phyloP scores from a whole-genome alignment of 2,888 invertebrate genomes.

The Trichacis sp. region DNA sequence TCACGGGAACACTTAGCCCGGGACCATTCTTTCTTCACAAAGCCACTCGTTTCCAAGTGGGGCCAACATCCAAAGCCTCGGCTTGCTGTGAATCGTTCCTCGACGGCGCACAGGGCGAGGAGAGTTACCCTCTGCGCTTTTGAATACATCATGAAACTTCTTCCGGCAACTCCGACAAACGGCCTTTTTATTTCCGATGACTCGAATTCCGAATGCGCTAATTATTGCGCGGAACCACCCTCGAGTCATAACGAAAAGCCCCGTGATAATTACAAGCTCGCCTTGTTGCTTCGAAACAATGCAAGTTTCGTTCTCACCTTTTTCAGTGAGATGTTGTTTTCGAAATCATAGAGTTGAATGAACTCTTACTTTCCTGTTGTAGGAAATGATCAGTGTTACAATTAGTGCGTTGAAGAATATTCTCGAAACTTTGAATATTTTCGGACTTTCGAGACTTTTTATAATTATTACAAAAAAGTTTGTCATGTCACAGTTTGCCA shows the following conservation, averaged over 20 bases:
- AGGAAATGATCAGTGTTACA: too few relatives aligned
- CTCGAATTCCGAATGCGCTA: conserved; percentile 34
- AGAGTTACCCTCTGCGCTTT: conserved; percentile 31
- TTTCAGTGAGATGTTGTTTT: too few relatives aligned
- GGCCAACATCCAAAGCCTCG: conserved; percentile 46
- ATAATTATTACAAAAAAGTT: too few relatives aligned
- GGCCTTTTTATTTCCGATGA: conserved; percentile 18
- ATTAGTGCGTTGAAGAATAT: too few relatives aligned
- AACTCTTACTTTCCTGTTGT: neutral
- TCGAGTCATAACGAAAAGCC: neutral
- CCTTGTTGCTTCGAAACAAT: neutral
- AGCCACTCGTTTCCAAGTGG: conserved; percentile 59
- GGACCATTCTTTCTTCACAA: conserved; percentile 63
- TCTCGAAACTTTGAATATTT: too few relatives aligned
- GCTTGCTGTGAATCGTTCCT: conserved; percentile 45
- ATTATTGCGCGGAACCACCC: conserved; percentile 22
- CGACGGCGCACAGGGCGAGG: conserved; percentile 15
- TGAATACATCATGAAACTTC: conserved; percentile 50
- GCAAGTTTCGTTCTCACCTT: neutral
- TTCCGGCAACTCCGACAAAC: conserved; percentile 31
- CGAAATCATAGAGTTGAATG: too few relatives aligned
- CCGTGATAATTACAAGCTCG: neutral
- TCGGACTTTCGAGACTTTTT: too few relatives aligned
- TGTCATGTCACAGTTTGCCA: too few relatives aligned
- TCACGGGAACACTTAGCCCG: conserved; percentile 62